Conservation (phyloP, 2,113 vertebrate genomes). For the Pseudorasbora parva region DNA sequence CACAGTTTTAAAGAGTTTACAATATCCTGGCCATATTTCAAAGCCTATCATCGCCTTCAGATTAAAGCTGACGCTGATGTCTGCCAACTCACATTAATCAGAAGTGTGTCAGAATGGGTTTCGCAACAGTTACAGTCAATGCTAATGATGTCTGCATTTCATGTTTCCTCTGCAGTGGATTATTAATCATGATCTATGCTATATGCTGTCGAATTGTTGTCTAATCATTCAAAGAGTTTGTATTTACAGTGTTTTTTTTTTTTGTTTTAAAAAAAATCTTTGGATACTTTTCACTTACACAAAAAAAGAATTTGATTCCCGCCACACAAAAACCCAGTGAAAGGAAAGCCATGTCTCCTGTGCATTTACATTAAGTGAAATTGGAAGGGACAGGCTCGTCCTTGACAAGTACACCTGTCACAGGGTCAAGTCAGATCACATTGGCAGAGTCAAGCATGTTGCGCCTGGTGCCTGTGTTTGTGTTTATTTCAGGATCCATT, state of each 20-base stretch:
- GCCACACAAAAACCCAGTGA: background rate
- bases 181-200: conserved; percentile 34
- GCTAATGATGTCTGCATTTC: conserved; percentile 36
- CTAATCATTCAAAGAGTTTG: conserved; percentile 8
- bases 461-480: conserved; percentile 18
- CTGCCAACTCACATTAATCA: conserved; percentile 40
- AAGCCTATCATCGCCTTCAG: conserved; percentile 31
- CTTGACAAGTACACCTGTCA: conserved; percentile 53
- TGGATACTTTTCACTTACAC: background rate
- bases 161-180: conserved; percentile 17
- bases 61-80: conserved; percentile 43
- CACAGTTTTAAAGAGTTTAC: conserved; percentile 15
- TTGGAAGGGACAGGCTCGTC: conserved; percentile 39
- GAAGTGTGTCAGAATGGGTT: conserved; percentile 16
- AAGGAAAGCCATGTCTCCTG: background rate
- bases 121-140: conserved; percentile 32
- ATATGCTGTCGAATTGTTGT: conserved; percentile 20
- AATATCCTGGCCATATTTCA: conserved; percentile 34
- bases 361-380: conserved; percentile 24
- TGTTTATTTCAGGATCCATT: conserved; percentile 24
- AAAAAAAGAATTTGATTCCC: background rate
- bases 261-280: no score
- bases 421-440: conserved; percentile 38
- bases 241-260: background rate
- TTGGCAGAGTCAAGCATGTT: conserved; percentile 29